phyloP scores from a whole-genome alignment of 2,113 vertebrate genomes.

The Lanius ludovicianus region DNA sequence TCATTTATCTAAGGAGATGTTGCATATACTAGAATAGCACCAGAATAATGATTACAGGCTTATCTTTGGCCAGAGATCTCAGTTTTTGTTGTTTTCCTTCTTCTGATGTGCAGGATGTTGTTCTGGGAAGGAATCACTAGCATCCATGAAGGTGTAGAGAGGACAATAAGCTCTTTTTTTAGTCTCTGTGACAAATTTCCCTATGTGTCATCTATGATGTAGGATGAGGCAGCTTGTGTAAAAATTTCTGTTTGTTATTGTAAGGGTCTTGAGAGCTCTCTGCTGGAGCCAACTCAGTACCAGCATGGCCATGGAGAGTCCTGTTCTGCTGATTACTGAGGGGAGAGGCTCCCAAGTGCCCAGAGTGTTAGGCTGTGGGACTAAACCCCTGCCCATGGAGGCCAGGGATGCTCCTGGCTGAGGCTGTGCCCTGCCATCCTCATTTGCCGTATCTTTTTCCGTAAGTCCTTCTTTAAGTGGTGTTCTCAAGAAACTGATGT shows the following conservation, averaged over 20 bases:
- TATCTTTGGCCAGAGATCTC: neutral
- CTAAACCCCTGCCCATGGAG: accelerated
- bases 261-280: neutral
- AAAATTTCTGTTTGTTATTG: neutral
- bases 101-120: neutral
- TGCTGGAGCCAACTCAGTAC: neutral
- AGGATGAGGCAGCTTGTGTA: neutral
- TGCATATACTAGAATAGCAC: neutral
- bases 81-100: neutral
- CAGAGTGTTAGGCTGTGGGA: neutral
- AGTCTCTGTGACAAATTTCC: neutral
- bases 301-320: neutral
- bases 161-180: neutral
- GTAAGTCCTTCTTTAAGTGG: neutral
- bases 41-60: neutral
- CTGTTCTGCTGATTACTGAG: neutral
- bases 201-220: neutral
- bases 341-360: neutral
- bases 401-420: neutral
- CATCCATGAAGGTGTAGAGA: neutral
- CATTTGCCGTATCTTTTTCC: neutral
- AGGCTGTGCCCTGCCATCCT: neutral
- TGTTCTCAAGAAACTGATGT: neutral
- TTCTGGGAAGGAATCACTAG: neutral
- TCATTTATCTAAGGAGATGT: neutral